Conservation (phyloP, 92 coral and sea anemone species). For the Diadumene lineata region DNA sequence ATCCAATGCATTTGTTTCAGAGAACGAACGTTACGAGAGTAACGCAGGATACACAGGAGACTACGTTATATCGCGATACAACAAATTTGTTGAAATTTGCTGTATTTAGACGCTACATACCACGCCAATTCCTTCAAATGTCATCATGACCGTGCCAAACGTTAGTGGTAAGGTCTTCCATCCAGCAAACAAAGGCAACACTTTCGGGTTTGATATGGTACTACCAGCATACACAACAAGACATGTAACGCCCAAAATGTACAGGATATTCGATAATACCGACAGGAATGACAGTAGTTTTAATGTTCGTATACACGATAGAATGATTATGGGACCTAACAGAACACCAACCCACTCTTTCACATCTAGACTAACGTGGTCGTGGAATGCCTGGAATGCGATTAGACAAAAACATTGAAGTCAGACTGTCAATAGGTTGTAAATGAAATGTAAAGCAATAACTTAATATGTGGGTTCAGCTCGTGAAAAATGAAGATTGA, state of each 20-base stretch:
- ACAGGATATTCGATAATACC: conserved; percentile 67
- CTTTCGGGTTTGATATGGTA: conserved; percentile 53
- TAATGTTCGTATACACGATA: conserved; percentile 79
- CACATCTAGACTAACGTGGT: conserved; percentile 44
- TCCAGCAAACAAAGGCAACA: conserved; percentile 70
- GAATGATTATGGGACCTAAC: conserved; percentile 63
- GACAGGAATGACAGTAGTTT: conserved; percentile 73
- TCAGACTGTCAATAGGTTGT: background rate
- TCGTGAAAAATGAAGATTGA: no score
- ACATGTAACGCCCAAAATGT: conserved; percentile 55
- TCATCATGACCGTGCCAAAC: conserved; percentile 82
- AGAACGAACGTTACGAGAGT: no score
- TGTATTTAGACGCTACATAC: conserved; percentile 27
- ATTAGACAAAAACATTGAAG: background rate
- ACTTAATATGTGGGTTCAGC: background rate
- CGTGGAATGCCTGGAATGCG: background rate
- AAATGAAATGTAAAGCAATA: background rate
- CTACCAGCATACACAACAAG: conserved; percentile 71
- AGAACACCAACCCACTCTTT: conserved; percentile 76
- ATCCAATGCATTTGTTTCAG: background rate
- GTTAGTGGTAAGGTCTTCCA: conserved; percentile 75
- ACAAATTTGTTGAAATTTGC: no score
- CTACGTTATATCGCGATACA: no score
- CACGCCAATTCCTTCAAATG: conserved; percentile 90
- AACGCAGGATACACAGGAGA: no score